These are phyloP conservation scores for Hephaestus fuliginosus DNA, from an alignment of 2,797 vertebrate species.

Conservation along the genomic window DNA sequence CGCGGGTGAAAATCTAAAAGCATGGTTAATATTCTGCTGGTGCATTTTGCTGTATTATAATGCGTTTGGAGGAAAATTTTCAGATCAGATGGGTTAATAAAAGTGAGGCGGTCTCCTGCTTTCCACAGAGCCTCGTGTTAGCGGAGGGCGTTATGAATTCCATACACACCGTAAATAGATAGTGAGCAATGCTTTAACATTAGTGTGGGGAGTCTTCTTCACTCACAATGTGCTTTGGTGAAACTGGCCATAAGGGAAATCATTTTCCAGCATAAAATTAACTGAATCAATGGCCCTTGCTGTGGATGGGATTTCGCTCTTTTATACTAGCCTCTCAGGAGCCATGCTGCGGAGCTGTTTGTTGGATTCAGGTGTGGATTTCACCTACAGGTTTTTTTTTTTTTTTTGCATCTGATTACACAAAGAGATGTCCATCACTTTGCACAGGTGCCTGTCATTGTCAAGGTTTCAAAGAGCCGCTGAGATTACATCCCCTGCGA, in stretches of 20 bases:
- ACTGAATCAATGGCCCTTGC: slow-evolving; percentile 85
- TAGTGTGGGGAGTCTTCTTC: slow-evolving; percentile 74
- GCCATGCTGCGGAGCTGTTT: slow-evolving; percentile 60
- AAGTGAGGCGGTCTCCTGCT: slow-evolving; percentile 22
- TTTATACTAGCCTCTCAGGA: slow-evolving; percentile 80
- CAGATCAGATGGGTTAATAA: slow-evolving; percentile 51
- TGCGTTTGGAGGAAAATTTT: slow-evolving; percentile 28
- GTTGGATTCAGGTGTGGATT: slow-evolving; percentile 71
- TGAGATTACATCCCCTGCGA: slow-evolving; percentile 60
- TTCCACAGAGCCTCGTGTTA: slow-evolving; percentile 36
- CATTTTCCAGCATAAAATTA: slow-evolving; percentile 87
- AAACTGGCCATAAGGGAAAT: slow-evolving; percentile 86
- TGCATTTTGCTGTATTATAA: slow-evolving; percentile 32
- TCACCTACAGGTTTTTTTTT: slow-evolving; percentile 67
- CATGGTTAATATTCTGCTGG: slow-evolving; percentile 42
- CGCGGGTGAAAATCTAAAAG: slow-evolving; percentile 46
- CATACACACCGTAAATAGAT: slow-evolving; percentile 72
- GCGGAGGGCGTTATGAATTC: slow-evolving; percentile 64
- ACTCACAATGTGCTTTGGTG: slow-evolving; percentile 73
- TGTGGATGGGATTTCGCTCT: slow-evolving; percentile 74
- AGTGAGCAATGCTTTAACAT: slow-evolving; percentile 78
- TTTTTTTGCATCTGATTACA: slow-evolving; percentile 57
- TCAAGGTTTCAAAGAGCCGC: slow-evolving; percentile 60
- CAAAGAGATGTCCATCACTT: slow-evolving; percentile 67
- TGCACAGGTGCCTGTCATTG: slow-evolving; percentile 72